Conservation (phyloP, 1,140 invertebrate genomes). For the Drosophila bipectinata region DNA sequence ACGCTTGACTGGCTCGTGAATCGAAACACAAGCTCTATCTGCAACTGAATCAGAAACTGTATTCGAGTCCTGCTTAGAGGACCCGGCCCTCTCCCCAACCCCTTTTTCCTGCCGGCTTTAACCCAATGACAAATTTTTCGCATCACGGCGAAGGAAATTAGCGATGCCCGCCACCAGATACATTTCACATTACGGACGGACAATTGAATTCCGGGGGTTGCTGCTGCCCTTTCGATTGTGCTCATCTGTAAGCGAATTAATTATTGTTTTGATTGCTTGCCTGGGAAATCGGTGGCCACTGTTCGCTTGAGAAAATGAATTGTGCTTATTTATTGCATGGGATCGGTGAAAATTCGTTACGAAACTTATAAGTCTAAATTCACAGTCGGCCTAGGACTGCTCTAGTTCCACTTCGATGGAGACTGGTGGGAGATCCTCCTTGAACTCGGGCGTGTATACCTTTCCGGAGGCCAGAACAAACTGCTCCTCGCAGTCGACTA, state of each 20-base stretch:
- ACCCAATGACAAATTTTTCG: slow-evolving; percentile 75
- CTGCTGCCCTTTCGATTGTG: slow-evolving; percentile 4
- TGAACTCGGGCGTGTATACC: slow-evolving; percentile 84
- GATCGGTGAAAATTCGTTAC: slow-evolving; percentile 76
- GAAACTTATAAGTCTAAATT: slow-evolving; percentile 60
- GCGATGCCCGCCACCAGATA: slow-evolving; percentile 74
- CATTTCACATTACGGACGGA: slow-evolving; percentile 80
- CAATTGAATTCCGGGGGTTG: slow-evolving; percentile 74
- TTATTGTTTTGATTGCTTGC: slow-evolving; percentile 75
- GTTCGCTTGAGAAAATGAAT: slow-evolving; percentile 52
- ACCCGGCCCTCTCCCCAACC: slow-evolving; percentile 14
- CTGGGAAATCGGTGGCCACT: slow-evolving; percentile 52
- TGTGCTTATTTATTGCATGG: slow-evolving; percentile 49
- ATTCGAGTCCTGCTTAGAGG: neutral
- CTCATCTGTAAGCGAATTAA: slow-evolving; percentile 70
- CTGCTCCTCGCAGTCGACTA: slow-evolving; percentile 86
- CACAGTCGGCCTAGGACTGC: slow-evolving; percentile 46
- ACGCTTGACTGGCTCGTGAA: slow-evolving; percentile 72
- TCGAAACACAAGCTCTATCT: slow-evolving; percentile 18
- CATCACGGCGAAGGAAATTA: slow-evolving; percentile 71
- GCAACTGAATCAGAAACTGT: slow-evolving; percentile 10
- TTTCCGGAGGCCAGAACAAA: slow-evolving; percentile 88
- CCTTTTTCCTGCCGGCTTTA: slow-evolving; percentile 7
- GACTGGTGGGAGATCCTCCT: slow-evolving; percentile 67
- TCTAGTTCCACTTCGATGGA: slow-evolving; percentile 74